Base-by-base conservation (phyloP, 2,888 invertebrate species). In the Portevinia maculata region DNA sequence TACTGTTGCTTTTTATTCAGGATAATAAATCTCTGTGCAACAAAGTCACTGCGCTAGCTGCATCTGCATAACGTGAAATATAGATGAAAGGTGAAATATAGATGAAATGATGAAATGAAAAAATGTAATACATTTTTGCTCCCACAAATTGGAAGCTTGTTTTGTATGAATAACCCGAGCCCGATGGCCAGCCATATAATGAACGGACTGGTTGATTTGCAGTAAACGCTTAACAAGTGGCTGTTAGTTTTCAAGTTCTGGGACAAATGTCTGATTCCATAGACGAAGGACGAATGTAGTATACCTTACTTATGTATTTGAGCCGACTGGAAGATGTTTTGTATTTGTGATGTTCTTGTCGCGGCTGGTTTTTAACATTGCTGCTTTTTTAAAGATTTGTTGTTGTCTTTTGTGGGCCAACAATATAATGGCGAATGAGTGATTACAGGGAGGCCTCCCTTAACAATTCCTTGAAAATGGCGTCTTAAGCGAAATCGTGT, bases 31-130 rank as follows among this genome's bases (percentile, higher is more conserved):
- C 53, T 60, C 50, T 8, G 44, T 44, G 17, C 52, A 39, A 70
- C 59, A 52, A 48, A 69, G 69, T 37, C 39, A 7, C 8, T 19
- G 34, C 21, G 30, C 11, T 2, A 17, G 37, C 6, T 24, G 37
- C 50, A 83, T 76, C 81, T 83, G 65, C 81, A 83, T 83, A 76
- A 65, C 60, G n/a, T n/a, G n/a, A n/a, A n/a, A n/a, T n/a, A n/a
- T n/a, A n/a, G n/a, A n/a, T n/a, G n/a, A n/a, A n/a, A n/a, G n/a
- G n/a, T n/a, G n/a, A n/a, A n/a, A n/a, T n/a, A n/a, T n/a, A n/a
- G n/a, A n/a, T n/a, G n/a, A n/a, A n/a, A n/a, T n/a, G n/a, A n/a
- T n/a, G n/a, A n/a, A n/a, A n/a, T n/a, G n/a, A n/a, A n/a, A n/a
- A n/a, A n/a, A n/a, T n/a, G 71, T 37, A 79, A 74, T 74, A 74